Base-by-base conservation (phyloP, 2,888 invertebrate genomes). In the Yponomeuta evonymella region DNA sequence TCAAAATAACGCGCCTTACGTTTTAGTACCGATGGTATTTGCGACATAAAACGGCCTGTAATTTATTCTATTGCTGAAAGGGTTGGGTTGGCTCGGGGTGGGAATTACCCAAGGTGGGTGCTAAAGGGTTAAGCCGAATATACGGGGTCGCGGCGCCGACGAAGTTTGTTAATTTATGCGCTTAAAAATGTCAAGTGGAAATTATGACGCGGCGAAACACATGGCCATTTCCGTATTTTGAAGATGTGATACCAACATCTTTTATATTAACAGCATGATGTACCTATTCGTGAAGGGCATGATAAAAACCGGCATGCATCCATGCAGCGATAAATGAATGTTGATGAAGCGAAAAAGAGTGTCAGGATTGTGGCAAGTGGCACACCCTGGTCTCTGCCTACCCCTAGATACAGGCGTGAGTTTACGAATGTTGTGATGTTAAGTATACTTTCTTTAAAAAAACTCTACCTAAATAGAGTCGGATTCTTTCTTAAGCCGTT, bases 61-160 rank as follows among this genome's bases (percentile, higher is more conserved):
- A 92, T 92, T 91, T 92, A 92, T 92, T 92, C 92, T 92, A 92
- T 90, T 92, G 90, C 91, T 90, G 91, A 92, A 92, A 92, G 91
- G 92, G 92, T 91, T 83, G 89, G 87, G 88, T 83, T 82, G 84
- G 81, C 81, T 80, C 83, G 82, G 90, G 91, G 91, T 90, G 91
- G 91, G 91, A 90, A 90, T 92, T 91, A 90, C 91, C 90, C 89
- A 90, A 91, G 91, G 92, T 92, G 92, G 92, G 91, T 90, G 92
- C 88, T 91, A 92, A 91, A 92, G 92, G 92, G 92, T 91, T 92
- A 91, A 92, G 91, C 91, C 86, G 87, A 88, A 90, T 90, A 88
- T 90, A 90, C 91, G 90, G 89, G 89, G 88, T 85, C 85, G 87
- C 82, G 81, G 77, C 79, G 88, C 84, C 86, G 88, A 84, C 89